These are phyloP conservation scores for Pachyramphus minor DNA, from an alignment of 2,113 vertebrate genomes.

Conservation along the genomic window DNA sequence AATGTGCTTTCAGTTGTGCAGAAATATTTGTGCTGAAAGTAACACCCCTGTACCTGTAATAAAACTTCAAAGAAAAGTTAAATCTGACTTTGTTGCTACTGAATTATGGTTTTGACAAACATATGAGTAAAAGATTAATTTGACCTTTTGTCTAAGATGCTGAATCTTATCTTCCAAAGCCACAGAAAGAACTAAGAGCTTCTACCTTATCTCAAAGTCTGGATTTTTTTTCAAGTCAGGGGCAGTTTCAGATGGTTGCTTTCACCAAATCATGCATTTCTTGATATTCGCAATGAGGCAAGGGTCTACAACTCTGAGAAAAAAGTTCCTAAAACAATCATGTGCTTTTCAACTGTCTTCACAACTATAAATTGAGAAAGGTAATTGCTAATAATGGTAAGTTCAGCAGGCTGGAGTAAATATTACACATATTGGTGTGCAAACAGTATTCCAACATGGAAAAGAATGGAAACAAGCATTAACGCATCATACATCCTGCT, in stretches of 20 bases:
- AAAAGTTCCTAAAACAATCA: neutral
- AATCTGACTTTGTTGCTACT: neutral
- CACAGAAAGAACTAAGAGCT: neutral
- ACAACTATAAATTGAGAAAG: neutral
- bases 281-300: accelerated
- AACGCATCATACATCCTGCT: neutral
- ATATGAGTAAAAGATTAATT: neutral
- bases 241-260: neutral
- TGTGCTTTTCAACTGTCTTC: neutral
- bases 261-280: neutral
- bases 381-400: neutral
- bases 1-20: neutral
- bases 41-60: neutral
- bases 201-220: slow-evolving; percentile 2
- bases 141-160: neutral
- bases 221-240: neutral
- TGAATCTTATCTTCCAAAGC: slow-evolving; percentile 27
- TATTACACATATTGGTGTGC: neutral
- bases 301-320: neutral
- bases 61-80: neutral
- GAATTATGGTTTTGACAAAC: neutral
- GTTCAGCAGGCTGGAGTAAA: neutral
- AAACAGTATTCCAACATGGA: neutral
- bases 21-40: neutral
- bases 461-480: neutral